Evolutionary conservation across 2,113 vertebrate species (phyloP), one percentile per base, ranked within the genome.

Genomic region (Collichthys lucidus): DNA sequence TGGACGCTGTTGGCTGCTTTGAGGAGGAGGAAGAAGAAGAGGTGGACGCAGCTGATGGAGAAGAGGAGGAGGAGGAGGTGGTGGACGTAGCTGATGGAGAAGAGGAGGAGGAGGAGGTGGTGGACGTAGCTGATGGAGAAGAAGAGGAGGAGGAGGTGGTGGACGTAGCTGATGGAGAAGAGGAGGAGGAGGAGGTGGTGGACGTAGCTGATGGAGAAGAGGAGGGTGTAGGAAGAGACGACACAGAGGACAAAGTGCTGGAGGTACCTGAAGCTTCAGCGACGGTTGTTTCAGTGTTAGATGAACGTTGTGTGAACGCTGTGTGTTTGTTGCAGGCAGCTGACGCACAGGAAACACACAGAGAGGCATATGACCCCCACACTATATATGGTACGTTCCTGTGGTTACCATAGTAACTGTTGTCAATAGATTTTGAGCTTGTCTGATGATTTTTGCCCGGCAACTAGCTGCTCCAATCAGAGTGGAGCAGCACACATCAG

Each of bases 1-100:
- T 99, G 81, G 98, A 99, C 19, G 98, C 97, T 0, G 94, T 98
- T 22, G 98, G 98, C 79, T 99, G 98, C 92, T 99, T 99, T 44
- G 95, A 98, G 91, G 96, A 94, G 4, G 96, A 97, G 1, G 95
- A 95, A 0, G 82, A 80, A 22, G 85, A 80, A 3, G 94, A 95
- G 0, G 94, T 94, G 0, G 70, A 26, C 11, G 80, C 4, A 31
- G 29, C 29, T 31, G 29, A 31, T 31, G 29, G 44, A 2, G 56
- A 73, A 2, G 60, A 65, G 15, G 62, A 66, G 26, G 71, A 65
- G 15, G 62, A 66, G 26, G 71, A 81, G 8, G 60, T 52, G 46
- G 73, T 14, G 0, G 80, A 42, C 2, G 44, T 24, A 0, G 68
- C 10, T 2, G 76, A 35, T 31, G 29, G 4, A 35, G 31, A 35